A percentile compares a stretch with the other conserved stretches of the same genome.
phyloP scores from a whole-genome alignment of 2,113 vertebrate species.

The Brienomyrus brachyistius region DNA sequence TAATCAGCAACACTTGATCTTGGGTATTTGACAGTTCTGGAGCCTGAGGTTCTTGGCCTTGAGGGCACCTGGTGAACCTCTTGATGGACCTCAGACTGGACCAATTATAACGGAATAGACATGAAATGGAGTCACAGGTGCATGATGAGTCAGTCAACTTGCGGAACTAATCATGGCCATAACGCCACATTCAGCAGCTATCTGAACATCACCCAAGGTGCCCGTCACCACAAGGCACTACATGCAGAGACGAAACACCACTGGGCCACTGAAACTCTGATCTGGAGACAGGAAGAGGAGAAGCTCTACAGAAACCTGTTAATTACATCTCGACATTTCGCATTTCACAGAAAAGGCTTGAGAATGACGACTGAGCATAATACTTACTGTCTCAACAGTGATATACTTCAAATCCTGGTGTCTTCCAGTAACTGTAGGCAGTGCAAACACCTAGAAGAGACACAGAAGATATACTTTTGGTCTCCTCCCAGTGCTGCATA shows the following conservation, averaged over 20 bases:
- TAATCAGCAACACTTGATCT: not conserved
- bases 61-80: constrained; percentile 27
- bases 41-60: not conserved
- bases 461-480: not conserved
- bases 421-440: constrained; percentile 54
- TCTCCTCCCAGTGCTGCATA: not conserved
- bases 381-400: constrained; percentile 55
- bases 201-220: not conserved
- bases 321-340: constrained; percentile 33
- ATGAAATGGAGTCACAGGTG: not conserved
- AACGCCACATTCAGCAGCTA: not conserved
- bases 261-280: not conserved
- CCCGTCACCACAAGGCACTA: not conserved
- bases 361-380: not conserved
- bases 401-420: constrained; percentile 62
- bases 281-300: not conserved
- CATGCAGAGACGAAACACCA: not conserved
- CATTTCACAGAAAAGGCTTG: not conserved
- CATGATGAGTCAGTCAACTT: not conserved
- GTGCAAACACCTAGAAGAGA: constrained; percentile 47
- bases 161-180: not conserved
- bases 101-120: not conserved
- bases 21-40: not conserved
- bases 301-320: constrained; percentile 40
- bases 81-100: constrained; percentile 26